These are phyloP conservation scores for Oophaga pumilio DNA, from an alignment of 2,113 vertebrate genomes.

Conservation along the genomic window DNA sequence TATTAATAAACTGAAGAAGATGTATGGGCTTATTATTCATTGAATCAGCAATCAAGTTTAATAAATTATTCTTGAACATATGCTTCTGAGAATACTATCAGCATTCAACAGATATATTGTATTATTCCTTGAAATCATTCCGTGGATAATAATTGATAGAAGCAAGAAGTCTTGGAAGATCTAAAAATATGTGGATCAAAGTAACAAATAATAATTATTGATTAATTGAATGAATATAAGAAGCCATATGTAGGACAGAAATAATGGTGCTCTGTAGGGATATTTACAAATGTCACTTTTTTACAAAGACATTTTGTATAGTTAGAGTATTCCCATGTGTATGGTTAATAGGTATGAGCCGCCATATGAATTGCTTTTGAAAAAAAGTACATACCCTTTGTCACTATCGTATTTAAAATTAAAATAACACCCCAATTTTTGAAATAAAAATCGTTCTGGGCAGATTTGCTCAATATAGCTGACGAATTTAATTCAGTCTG, in stretches of 20 bases:
- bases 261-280: neutral
- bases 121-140: neutral
- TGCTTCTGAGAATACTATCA: slow-evolving; percentile 12
- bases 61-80: slow-evolving; percentile 25
- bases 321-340: neutral
- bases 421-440: too few relatives aligned
- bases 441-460: too few relatives aligned
- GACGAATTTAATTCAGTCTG: too few relatives aligned
- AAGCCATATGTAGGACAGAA: neutral
- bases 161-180: neutral
- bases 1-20: slow-evolving; percentile 43
- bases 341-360: too few relatives aligned
- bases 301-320: neutral
- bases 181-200: neutral
- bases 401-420: too few relatives aligned
- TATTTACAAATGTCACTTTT: neutral
- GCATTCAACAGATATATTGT: neutral
- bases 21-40: slow-evolving; percentile 24
- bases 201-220: neutral
- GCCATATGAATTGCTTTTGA: too few relatives aligned
- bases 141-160: slow-evolving; percentile 3
- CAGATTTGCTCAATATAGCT: too few relatives aligned
- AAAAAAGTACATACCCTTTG: too few relatives aligned
- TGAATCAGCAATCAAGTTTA: slow-evolving; percentile 22
- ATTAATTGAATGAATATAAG: neutral